Percentiles rank a stretch among this genome's conserved stretches.
Conservation (phyloP, 2,797 vertebrate species). For the Cynodonichthys magdalenae region DNA sequence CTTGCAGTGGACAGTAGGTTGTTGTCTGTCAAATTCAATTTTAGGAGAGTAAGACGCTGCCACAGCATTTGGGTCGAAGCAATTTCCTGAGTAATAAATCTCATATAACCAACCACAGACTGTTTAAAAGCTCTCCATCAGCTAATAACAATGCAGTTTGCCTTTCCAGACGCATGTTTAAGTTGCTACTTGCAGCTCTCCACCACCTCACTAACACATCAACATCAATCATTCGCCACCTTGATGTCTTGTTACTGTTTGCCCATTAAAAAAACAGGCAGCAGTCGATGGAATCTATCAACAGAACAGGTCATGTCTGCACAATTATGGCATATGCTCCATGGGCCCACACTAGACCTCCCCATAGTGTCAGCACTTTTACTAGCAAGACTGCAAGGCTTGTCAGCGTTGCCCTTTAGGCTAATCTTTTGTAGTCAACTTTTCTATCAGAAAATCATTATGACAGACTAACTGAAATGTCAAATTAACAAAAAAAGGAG, state of each 20-base stretch:
- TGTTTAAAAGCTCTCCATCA: slow-evolving; percentile 69
- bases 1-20: slow-evolving; percentile 55
- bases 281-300: slow-evolving; percentile 64
- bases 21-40: slow-evolving; percentile 82
- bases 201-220: slow-evolving; percentile 31
- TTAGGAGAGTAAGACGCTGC: slow-evolving; percentile 63
- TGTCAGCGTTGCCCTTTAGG: slow-evolving; percentile 71
- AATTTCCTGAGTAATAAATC: slow-evolving; percentile 77
- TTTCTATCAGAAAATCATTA: slow-evolving; percentile 63
- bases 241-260: slow-evolving; percentile 67
- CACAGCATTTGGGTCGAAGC: slow-evolving; percentile 66
- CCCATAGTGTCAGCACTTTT: slow-evolving; percentile 61
- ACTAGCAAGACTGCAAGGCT: slow-evolving; percentile 38
- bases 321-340: slow-evolving; percentile 48
- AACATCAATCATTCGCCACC: slow-evolving; percentile 57
- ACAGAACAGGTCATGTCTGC: slow-evolving; percentile 56
- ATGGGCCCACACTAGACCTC: slow-evolving; percentile 19
- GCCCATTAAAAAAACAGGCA: slow-evolving; percentile 59
- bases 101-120: slow-evolving; percentile 69
- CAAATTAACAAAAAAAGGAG: slow-evolving; percentile 57
- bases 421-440: slow-evolving; percentile 64
- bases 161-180: slow-evolving; percentile 51
- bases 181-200: slow-evolving; percentile 38
- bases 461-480: slow-evolving; percentile 58
- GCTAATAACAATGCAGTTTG: slow-evolving; percentile 63